phyloP scores from a whole-genome alignment of 2,888 invertebrate genomes.

The Caenorhabditis zanzibari region DNA sequence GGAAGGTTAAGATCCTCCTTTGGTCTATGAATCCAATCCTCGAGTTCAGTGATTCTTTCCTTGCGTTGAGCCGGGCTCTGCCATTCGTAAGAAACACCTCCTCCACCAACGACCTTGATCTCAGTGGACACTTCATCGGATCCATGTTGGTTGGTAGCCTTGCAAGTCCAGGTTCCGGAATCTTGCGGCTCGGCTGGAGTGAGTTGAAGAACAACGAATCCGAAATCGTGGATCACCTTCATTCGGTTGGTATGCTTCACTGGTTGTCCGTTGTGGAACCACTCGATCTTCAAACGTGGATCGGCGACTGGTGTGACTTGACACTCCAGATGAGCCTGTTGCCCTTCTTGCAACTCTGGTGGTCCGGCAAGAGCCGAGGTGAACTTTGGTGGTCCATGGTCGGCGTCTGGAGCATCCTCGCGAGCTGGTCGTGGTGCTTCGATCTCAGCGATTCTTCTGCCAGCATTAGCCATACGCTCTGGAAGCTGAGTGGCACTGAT shows the following conservation, averaged over 20 bases:
- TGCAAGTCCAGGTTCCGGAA: slow-evolving; percentile 91
- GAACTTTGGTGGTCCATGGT: slow-evolving; percentile 90
- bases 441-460: slow-evolving; percentile 85
- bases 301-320: slow-evolving; percentile 95
- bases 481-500: slow-evolving; percentile 94
- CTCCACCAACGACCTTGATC: slow-evolving; percentile 77
- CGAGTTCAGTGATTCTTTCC: slow-evolving; percentile 93
- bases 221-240: slow-evolving; percentile 91
- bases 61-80: slow-evolving; percentile 80
- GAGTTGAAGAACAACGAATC: slow-evolving; percentile 94
- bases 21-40: slow-evolving; percentile 90
- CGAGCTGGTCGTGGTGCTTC: slow-evolving; percentile 77
- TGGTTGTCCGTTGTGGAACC: slow-evolving; percentile 90
- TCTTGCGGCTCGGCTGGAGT: slow-evolving; percentile 93
- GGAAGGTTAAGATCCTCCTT: slow-evolving; percentile 80
- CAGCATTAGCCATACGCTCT: slow-evolving; percentile 90
- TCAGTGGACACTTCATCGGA: slow-evolving; percentile 88
- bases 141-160: slow-evolving; percentile 94
- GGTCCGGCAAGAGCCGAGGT: slow-evolving; percentile 90
- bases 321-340: slow-evolving; percentile 97
- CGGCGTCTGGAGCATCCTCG: slow-evolving; percentile 87
- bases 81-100: slow-evolving; percentile 82
- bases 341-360: slow-evolving; percentile 93
- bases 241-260: slow-evolving; percentile 87
- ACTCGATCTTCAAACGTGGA: slow-evolving; percentile 86